A percentile compares a stretch with the other conserved stretches of the same genome.
Conservation (phyloP, 2,113 vertebrate species). For the Prietella phreatophila region DNA sequence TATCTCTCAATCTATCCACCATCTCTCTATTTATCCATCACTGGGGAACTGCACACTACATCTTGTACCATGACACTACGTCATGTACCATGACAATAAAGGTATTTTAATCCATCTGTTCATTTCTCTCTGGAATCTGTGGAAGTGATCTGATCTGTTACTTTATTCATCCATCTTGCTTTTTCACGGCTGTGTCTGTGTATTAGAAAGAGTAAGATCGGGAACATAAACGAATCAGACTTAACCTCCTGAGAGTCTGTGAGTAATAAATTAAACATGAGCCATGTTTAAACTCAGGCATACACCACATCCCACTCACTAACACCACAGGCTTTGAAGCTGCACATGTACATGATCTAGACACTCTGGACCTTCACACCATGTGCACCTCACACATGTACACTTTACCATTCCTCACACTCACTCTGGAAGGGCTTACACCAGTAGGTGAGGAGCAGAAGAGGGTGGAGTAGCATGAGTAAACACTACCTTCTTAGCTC, state of each 20-base stretch:
- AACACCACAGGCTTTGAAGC: constrained; percentile 61
- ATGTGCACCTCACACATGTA: background rate
- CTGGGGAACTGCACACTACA: background rate
- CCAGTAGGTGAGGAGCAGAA: background rate
- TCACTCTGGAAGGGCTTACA: background rate
- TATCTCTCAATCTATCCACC: too few relatives aligned
- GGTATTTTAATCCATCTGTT: background rate
- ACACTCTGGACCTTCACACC: background rate
- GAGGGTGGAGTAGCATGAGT: background rate
- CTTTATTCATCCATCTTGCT: background rate
- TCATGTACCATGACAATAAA: background rate
- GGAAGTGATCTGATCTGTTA: background rate
- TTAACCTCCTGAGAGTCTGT: background rate
- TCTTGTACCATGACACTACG: background rate
- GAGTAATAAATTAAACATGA: constrained; percentile 49
- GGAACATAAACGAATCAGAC: background rate
- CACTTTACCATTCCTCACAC: background rate
- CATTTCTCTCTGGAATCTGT: background rate
- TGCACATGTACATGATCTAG: constrained; percentile 36
- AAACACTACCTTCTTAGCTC: background rate
- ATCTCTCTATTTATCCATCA: background rate
- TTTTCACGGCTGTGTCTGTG: background rate
- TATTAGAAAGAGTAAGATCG: background rate
- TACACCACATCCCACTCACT: constrained; percentile 65
- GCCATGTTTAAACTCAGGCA: constrained; percentile 45